Evolutionary conservation across 2,113 vertebrate species (phyloP).

Genomic region (Protobothrops mucrosquamatus): DNA sequence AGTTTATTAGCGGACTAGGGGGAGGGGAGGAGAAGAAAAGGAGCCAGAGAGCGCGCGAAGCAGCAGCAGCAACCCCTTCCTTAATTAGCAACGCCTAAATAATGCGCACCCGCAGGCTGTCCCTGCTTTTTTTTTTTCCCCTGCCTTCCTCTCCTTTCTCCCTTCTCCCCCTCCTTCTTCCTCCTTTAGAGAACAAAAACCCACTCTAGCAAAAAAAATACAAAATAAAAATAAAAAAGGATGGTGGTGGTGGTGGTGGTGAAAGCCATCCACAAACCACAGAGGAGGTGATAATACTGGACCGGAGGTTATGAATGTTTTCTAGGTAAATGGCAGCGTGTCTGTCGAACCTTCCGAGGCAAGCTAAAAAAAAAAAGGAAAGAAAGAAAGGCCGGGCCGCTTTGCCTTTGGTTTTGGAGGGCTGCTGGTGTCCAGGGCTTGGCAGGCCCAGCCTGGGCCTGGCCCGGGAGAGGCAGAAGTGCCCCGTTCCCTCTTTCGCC

Average conservation of each 20-base stretch:
- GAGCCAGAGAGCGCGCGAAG: constrained; percentile 33
- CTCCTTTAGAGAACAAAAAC: constrained; percentile 9
- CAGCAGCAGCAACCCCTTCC: constrained; percentile 75
- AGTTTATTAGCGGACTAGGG: constrained; percentile 69
- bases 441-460: background rate
- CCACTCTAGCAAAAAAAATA: constrained; percentile 35
- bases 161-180: background rate
- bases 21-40: fast-evolving
- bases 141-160: too few relatives aligned
- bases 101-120: constrained; percentile 74
- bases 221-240: too few relatives aligned
- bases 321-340: constrained; percentile 70
- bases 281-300: constrained; percentile 56
- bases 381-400: background rate
- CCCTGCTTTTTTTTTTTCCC: constrained; percentile 41
- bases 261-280: constrained; percentile 53
- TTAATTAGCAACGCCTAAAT: constrained; percentile 81
- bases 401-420: background rate
- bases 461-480: background rate
- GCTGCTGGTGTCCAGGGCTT: constrained; percentile 2
- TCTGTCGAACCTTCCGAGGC: constrained; percentile 59
- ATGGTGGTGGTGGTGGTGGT: background rate
- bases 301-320: constrained; percentile 65
- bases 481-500: background rate
- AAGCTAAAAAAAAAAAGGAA: background rate